Base-by-base conservation (phyloP, 2,888 invertebrate genomes). In the Drosophila dives region DNA sequence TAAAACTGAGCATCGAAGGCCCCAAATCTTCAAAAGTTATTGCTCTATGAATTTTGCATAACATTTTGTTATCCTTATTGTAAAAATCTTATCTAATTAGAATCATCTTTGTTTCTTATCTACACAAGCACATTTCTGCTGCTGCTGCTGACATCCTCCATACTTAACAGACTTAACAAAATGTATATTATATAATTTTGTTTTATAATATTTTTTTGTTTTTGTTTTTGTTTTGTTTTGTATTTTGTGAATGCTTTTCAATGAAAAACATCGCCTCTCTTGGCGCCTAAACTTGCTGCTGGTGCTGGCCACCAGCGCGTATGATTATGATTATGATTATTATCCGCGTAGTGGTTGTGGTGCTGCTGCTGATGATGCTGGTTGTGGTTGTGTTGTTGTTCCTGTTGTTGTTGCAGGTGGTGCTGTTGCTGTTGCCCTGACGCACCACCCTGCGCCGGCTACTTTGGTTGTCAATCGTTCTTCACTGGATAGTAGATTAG, bases 401-500 rank as follows among this genome's bases (percentile, higher is more conserved):
- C 23, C 23, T 23, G 84, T 36, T 83, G 83, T 34, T 75, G 86
- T 59, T 64, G 86, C 72, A 71, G 79, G 34, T 36, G 55, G n/a
- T 26, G 55, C n/a, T 55, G 38, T 12, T 38, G 67, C 36, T 70
- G 84, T 40, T 86, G 75, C 59, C 58, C 74, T 26, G 23, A n/a
- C n/a, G 53, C 72, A 77, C 78, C 81, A 75, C 72, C 69, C 73
- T 68, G 66, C 67, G 69, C 61, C 53, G 75, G 84, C 81, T 92
- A 90, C 86, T 92, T 92, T 86, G 91, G 83, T 83, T 92, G 91
- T 91, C 91, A 92, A 82, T 93, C 93, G 72, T 93, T 92, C 77
- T 93, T 93, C 85, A 92, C 92, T 83, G 93, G 89, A 84, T 93
- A 93, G 75, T 93, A 92, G 80, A 92, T 91, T 65, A 92, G 88